Evolutionary conservation across 2,888 invertebrate genomes (phyloP).

Genomic region (Polymixis lichenea): DNA sequence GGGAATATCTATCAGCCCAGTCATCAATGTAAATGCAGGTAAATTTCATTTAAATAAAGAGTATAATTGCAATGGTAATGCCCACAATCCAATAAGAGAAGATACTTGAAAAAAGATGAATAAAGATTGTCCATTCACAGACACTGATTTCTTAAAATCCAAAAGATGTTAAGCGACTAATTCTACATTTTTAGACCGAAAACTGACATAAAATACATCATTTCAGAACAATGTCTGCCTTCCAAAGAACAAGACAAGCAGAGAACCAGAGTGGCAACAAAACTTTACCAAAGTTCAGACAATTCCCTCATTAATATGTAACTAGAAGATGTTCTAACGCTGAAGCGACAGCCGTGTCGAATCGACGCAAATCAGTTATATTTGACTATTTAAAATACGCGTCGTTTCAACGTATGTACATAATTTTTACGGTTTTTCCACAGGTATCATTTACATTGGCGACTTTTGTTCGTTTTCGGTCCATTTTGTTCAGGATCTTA

Average conservation of each 20-base stretch:
- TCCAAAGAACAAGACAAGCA: slow-evolving; percentile 15
- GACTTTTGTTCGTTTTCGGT: slow-evolving; percentile 66
- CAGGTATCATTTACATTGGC: slow-evolving; percentile 70
- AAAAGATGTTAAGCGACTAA: slow-evolving; percentile 12
- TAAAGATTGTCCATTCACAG: neutral
- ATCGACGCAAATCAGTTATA: slow-evolving; percentile 82
- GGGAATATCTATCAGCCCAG: neutral
- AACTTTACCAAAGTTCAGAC: slow-evolving; percentile 54
- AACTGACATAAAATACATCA: slow-evolving; percentile 44
- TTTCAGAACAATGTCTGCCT: slow-evolving; percentile 28
- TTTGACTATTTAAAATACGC: slow-evolving; percentile 74
- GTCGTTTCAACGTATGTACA: slow-evolving; percentile 76
- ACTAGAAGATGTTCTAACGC: slow-evolving; percentile 47
- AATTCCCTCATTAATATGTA: slow-evolving; percentile 68
- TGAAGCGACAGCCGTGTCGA: slow-evolving; percentile 74
- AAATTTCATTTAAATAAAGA: neutral
- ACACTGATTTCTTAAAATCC: slow-evolving; percentile 9
- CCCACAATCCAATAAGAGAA: neutral
- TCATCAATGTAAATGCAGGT: neutral
- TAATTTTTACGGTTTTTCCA: slow-evolving; percentile 80
- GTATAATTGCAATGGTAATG: neutral
- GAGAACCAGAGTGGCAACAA: slow-evolving; percentile 60
- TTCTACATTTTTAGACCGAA: neutral
- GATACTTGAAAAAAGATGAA: neutral
- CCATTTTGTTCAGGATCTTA: slow-evolving; percentile 57